These are phyloP conservation scores for Corydoras sp. DNA, from an alignment of 2,113 vertebrate genomes.

Conservation along the genomic window DNA sequence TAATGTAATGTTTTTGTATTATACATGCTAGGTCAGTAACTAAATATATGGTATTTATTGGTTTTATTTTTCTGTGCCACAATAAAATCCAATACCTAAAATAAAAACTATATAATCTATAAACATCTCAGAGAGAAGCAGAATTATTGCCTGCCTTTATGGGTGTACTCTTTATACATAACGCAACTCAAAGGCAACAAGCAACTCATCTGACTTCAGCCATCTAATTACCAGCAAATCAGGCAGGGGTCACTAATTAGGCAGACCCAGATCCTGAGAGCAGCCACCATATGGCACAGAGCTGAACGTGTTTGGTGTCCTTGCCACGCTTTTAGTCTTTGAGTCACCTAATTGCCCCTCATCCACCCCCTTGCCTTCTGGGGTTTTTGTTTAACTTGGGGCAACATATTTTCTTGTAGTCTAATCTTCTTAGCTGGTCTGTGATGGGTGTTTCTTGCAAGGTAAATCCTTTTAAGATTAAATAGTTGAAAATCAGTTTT, in stretches of 20 bases:
- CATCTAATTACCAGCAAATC: conserved; percentile 52
- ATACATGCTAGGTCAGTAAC: not conserved
- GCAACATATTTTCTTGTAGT: conserved; percentile 48
- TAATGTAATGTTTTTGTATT: not conserved
- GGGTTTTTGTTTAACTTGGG: conserved; percentile 43
- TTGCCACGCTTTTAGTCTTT: conserved; percentile 50
- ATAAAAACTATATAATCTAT: too few relatives aligned
- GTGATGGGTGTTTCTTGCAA: conserved; percentile 27
- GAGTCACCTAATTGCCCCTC: conserved; percentile 54
- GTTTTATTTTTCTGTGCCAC: too few relatives aligned
- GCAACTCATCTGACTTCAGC: conserved; percentile 45
- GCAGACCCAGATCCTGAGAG: conserved; percentile 46
- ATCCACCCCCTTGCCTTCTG: conserved; percentile 34
- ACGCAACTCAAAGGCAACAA: conserved; percentile 49
- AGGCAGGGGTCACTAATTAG: conserved; percentile 55
- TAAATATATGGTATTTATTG: conserved; percentile 9
- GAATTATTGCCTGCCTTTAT: conserved; percentile 36
- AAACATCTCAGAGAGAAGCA: too few relatives aligned
- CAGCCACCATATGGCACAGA: conserved; percentile 61
- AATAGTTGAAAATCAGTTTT: conserved; percentile 6
- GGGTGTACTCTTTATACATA: conserved; percentile 40
- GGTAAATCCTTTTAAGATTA: conserved; percentile 18
- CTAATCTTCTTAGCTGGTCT: conserved; percentile 61
- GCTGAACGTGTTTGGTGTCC: conserved; percentile 45
- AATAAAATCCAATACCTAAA: too few relatives aligned